Base-by-base conservation (phyloP, 1,140 invertebrate species). In the Nylanderia fulva region DNA sequence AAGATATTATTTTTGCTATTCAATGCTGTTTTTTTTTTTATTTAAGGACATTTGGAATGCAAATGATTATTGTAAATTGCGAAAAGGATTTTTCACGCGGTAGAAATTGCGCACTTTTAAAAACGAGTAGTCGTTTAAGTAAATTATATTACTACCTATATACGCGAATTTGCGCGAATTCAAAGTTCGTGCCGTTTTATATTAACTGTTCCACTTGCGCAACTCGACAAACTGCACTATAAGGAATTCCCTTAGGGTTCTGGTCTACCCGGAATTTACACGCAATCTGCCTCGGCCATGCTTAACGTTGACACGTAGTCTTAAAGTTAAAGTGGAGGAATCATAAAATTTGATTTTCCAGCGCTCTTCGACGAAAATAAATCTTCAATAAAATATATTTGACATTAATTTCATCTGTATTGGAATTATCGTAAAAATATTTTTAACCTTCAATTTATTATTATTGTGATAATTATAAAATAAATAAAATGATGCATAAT, bases 131-230 rank as follows among this genome's bases (percentile, higher is more conserved):
- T 8, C 6, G 15, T 68, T 54, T 68, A 54, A 48, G 33, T 54
- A 13, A 5, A 79, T 79, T 52, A 7, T 8, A 79, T 79, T 52
- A 7, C 13, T 24, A n/a, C 24, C 13, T 36, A 36, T 36, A 36
- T 15, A 27, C 61, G 33, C n/a, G 56, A 72, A 71, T 63, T 68
- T 39, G 21, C 64, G 77, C 60, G 21, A 69, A 39, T 85, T 86
- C 61, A 33, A 85, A 88, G 58, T 87, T 88, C 61, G 42, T 79
- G 82, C 11, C 82, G 63, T 48, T 85, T 79, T 21, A 9, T 64
- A 42, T 85, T 85, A 87, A 87, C 82, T 68, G 56, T 58, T 29
- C 45, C 48, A 64, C 86, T 76, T 39, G 77, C n/a, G 5, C 45
- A 7, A 21, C 6, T 21, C 21, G 15, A 13, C 45, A 48, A 48